Evolutionary conservation across 2,888 invertebrate species (phyloP).

Genomic region (Ichneumoninae sp.): DNA sequence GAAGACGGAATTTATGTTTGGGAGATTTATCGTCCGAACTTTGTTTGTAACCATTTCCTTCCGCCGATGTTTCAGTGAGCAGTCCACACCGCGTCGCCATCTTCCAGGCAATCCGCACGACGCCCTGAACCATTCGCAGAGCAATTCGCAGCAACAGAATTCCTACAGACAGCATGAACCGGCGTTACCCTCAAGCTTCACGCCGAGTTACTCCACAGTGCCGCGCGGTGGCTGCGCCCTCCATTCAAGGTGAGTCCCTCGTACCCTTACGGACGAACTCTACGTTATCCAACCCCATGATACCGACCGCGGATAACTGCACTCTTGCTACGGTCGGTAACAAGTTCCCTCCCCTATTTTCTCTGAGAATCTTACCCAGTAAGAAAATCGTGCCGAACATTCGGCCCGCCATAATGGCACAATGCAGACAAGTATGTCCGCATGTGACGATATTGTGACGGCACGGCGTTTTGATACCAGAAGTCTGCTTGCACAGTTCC

Average conservation of each 20-base stretch:
- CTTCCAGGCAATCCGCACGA: conserved; percentile 77
- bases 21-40: neutral
- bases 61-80: conserved; percentile 76
- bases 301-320: neutral
- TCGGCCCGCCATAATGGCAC: too few species aligned
- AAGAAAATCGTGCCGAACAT: too few species aligned
- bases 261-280: conserved; percentile 24
- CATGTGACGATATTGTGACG: too few species aligned
- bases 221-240: conserved; percentile 77
- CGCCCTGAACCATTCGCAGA: conserved; percentile 75
- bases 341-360: too few species aligned
- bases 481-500: too few species aligned
- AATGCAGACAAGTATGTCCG: too few species aligned
- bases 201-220: conserved; percentile 74
- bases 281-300: neutral
- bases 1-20: neutral
- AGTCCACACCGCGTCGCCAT: conserved; percentile 77
- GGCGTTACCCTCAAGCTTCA: conserved; percentile 70
- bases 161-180: conserved; percentile 62
- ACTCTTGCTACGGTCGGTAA: neutral
- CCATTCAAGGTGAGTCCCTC: conserved; percentile 78
- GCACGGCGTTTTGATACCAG: too few species aligned
- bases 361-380: too few species aligned
- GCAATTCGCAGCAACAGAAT: conserved; percentile 66
- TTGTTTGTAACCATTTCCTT: conserved; percentile 15